phyloP scores from a whole-genome alignment of 2,888 invertebrate genomes.

The Pseudolycoriella hygida region DNA sequence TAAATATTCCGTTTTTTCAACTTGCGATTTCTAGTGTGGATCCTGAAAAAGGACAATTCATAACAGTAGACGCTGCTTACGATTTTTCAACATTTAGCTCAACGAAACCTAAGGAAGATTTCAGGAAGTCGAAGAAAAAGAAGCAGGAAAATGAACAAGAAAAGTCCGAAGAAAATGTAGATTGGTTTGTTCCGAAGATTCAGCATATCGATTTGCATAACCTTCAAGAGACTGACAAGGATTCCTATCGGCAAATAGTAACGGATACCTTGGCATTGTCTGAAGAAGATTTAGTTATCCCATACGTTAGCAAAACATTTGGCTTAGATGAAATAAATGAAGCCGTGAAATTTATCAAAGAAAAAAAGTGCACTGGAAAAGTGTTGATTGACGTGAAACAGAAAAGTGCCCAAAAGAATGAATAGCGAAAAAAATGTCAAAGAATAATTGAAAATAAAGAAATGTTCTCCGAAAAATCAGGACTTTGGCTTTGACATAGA shows the following conservation, averaged over 20 bases:
- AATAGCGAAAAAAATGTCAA: neutral
- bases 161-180: conserved; percentile 23
- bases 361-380: conserved; percentile 42
- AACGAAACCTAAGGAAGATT: conserved; percentile 31
- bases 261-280: conserved; percentile 40
- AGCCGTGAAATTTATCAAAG: conserved; percentile 36
- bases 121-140: conserved; percentile 20
- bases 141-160: conserved; percentile 20
- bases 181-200: conserved; percentile 28
- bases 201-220: conserved; percentile 34
- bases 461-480: no score
- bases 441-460: no score
- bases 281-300: conserved; percentile 40
- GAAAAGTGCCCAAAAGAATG: neutral
- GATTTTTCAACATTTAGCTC: conserved; percentile 1
- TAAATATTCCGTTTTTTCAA: neutral
- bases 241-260: conserved; percentile 36
- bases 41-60: neutral
- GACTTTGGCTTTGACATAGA: no score
- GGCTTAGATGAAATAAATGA: conserved; percentile 39
- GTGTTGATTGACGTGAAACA: conserved; percentile 29
- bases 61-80: conserved; percentile 6
- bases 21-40: conserved; percentile 1
- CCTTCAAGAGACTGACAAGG: conserved; percentile 31
- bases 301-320: conserved; percentile 36